Evolutionary conservation across 1,140 invertebrate species (phyloP), one percentile per base, ranked within the genome.

Genomic region (Charaxes varanes): DNA sequence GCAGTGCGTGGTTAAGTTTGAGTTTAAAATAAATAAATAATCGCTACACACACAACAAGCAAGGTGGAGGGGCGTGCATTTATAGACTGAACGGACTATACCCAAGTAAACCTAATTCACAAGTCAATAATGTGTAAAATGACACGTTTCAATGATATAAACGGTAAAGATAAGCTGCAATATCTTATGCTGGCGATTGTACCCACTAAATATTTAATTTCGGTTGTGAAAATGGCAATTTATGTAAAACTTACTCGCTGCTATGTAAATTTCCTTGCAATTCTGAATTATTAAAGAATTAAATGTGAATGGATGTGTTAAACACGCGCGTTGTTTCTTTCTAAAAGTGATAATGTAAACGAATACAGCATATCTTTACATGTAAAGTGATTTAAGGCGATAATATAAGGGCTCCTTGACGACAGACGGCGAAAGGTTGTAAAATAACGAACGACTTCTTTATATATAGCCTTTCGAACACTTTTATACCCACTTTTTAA

Each of bases 221-320:
- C 70, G 78, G 78, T 82, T 82, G 78, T 82, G 78, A 82, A 80
- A 74, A 79, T 82, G 60, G 78, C 78, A 81, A 80, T 78, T 81
- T 78, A 70, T 78, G 62, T 80, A 78, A 74, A 66, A 65, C 41
- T 71, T 65, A 70, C 59, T 73, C 65, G 67, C 62, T 72, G 53
- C 59, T 70, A 65, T 79, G 66, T 72, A 71, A 70, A 73, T 74
- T 62, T 60, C 59, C 59, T 69, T 67, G 65, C 57, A 61, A 55
- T 65, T 63, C 61, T 72, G 68, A 53, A 44, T 44, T 31, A 32
- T 52, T 52, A 46, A 42, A 30, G 43, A 41, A 23, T 37, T 32
- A 44, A n/a, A 37, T 61, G 61, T 61, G 62, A 62, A 67, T 60
- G 57, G 57, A 77, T 67, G 77, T 81, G 77, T 81, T 64, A 59